phyloP scores from a whole-genome alignment of 2,888 invertebrate species.

The Tetragonisca angustula region DNA sequence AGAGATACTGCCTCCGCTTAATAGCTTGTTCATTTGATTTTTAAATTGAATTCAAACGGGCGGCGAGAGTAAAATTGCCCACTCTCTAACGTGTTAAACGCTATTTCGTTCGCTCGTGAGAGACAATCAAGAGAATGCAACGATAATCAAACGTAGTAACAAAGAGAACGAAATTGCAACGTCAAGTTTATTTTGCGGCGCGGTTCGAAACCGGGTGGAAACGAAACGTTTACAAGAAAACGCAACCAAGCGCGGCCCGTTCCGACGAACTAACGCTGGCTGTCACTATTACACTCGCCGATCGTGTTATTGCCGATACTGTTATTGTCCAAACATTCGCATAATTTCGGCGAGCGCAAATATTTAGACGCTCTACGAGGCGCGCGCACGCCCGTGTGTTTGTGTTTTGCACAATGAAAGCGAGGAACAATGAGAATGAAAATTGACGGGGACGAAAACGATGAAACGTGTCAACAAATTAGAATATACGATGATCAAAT shows the following conservation, averaged over 20 bases:
- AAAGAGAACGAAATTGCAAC: neutral
- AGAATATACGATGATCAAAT: neutral
- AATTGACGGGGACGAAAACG: neutral
- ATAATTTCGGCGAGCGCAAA: slow-evolving; percentile 7
- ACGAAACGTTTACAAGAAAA: neutral
- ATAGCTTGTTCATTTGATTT: too few species aligned
- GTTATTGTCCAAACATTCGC: slow-evolving; percentile 6
- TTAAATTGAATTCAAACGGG: too few species aligned
- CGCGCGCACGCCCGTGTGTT: neutral
- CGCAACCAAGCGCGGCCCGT: neutral
- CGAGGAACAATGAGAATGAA: neutral
- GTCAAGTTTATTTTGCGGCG: neutral
- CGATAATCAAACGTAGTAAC: neutral
- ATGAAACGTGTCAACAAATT: neutral
- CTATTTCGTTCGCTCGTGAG: neutral
- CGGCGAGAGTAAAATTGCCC: too few species aligned
- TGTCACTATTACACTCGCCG: neutral
- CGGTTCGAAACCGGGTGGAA: neutral
- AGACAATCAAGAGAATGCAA: neutral
- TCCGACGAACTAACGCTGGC: neutral
- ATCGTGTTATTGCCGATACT: neutral
- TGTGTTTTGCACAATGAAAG: neutral
- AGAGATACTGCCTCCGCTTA: too few species aligned
- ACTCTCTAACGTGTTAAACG: neutral
- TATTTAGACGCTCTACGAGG: slow-evolving; percentile 2